These are phyloP conservation scores for Poecilia wingei DNA, from an alignment of 2,797 vertebrate species.

Conservation along the genomic window DNA sequence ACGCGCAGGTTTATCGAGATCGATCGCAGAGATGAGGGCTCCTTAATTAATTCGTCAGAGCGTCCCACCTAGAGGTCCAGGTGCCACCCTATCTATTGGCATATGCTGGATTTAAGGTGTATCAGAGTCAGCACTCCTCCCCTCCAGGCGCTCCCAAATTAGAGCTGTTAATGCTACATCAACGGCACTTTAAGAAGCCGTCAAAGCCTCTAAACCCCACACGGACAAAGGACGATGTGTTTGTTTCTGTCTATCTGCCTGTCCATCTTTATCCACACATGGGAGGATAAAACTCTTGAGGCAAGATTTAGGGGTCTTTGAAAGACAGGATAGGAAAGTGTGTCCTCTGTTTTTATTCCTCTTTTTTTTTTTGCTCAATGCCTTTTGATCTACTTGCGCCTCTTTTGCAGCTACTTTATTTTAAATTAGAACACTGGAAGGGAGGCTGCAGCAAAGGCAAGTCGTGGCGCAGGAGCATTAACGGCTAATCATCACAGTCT, in stretches of 20 bases:
- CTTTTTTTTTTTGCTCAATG: background rate
- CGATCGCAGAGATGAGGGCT: slow-evolving; percentile 46
- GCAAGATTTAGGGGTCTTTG: slow-evolving; percentile 62
- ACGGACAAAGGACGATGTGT: slow-evolving; percentile 30
- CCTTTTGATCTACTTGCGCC: slow-evolving; percentile 12
- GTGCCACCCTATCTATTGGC: slow-evolving; percentile 75
- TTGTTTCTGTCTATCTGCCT: background rate
- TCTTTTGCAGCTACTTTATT: slow-evolving; percentile 38
- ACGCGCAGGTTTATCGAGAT: slow-evolving; percentile 49
- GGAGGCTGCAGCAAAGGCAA: slow-evolving; percentile 26
- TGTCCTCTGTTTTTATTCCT: slow-evolving; percentile 15
- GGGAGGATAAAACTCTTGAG: slow-evolving; percentile 62
- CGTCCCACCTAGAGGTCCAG: slow-evolving; percentile 59
- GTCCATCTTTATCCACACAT: slow-evolving; percentile 24
- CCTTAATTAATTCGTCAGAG: slow-evolving; percentile 70
- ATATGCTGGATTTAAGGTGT: slow-evolving; percentile 70
- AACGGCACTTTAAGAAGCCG: slow-evolving; percentile 59
- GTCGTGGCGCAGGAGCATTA: slow-evolving; percentile 55
- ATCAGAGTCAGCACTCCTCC: slow-evolving; percentile 72
- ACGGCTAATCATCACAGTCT: slow-evolving; percentile 63
- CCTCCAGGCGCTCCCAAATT: slow-evolving; percentile 51
- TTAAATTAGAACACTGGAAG: slow-evolving; percentile 54
- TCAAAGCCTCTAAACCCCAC: slow-evolving; percentile 57
- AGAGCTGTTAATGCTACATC: slow-evolving; percentile 74
- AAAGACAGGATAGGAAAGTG: slow-evolving; percentile 34